Evolutionary conservation across 2,888 invertebrate genomes (phyloP).

Genomic region (Drosophila demipolita): DNA sequence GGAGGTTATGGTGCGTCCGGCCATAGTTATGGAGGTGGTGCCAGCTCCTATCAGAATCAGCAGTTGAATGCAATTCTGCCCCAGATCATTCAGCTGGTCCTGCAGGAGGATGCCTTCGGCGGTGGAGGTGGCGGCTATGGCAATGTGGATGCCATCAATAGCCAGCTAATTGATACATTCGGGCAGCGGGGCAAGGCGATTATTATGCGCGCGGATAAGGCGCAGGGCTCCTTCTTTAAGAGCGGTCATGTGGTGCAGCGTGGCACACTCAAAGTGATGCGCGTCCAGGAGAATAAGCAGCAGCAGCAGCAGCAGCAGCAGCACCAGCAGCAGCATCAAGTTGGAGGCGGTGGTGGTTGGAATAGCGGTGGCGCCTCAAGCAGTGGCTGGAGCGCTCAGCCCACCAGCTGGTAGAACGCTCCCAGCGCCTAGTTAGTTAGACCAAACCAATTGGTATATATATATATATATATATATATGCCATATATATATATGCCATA

Average conservation of each 20-base stretch:
- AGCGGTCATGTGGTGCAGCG: slow-evolving; percentile 79
- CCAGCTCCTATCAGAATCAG: slow-evolving; percentile 34
- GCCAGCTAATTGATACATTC: slow-evolving; percentile 70
- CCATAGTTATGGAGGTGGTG: slow-evolving; percentile 49
- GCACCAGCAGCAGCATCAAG: background rate
- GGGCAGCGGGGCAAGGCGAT: slow-evolving; percentile 71
- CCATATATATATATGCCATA: background rate
- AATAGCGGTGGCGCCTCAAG: slow-evolving; percentile 10
- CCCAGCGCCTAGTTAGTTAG: slow-evolving; percentile 56
- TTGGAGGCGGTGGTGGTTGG: slow-evolving; percentile 23
- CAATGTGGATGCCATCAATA: slow-evolving; percentile 56
- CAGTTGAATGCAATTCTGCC: slow-evolving; percentile 73
- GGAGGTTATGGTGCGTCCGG: slow-evolving; percentile 32
- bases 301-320: slow-evolving; percentile 33
- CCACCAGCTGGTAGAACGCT: slow-evolving; percentile 55
- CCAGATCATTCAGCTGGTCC: slow-evolving; percentile 77
- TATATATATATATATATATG: background rate
- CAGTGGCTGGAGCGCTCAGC: slow-evolving; percentile 30
- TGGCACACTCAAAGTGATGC: slow-evolving; percentile 74
- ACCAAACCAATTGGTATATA: slow-evolving; percentile 62
- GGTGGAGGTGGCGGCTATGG: slow-evolving; percentile 48
- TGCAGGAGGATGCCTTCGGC: slow-evolving; percentile 66
- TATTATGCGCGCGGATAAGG: slow-evolving; percentile 64
- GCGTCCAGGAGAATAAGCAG: slow-evolving; percentile 61
- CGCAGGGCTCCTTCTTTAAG: slow-evolving; percentile 65